Base-by-base conservation (phyloP, 53 echinoderm and acorn worm genomes). In the Zoroaster sp. region DNA sequence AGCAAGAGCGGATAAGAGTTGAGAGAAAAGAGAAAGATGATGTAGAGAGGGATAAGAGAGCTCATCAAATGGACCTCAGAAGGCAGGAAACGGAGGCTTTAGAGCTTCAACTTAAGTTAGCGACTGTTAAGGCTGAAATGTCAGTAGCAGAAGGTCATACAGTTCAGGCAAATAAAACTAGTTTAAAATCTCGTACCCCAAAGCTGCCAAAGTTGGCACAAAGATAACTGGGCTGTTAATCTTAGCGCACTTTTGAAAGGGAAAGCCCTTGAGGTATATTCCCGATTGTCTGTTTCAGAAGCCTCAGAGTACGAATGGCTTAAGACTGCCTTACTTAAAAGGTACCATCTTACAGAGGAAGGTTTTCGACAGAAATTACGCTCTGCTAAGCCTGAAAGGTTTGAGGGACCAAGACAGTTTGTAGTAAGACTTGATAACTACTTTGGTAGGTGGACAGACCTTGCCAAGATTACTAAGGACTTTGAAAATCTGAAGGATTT, bases 171-270 rank as follows among this genome's bases (percentile, higher is more conserved):
- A n/a, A n/a, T n/a, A n/a, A n/a, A n/a, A n/a, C n/a, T n/a, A n/a
- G n/a, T n/a, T n/a, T n/a, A n/a, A n/a, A n/a, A n/a, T n/a, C n/a
- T 14, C 18, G 4, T 10, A 36, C 74, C 35, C 73, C 87, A 31
- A 87, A 87, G 40, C 49, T 87, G 74, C 73, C 87, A 88, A 77
- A 65, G 67, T n/a, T 78, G 78, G 88, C 55, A 65, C 15, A 3
- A 28, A 18, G n/a, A 77, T 8, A 38, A 67, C 17, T 88, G 78
- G 78, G 78, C 88, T 35, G 42, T 68, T 30, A 69, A 25, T 68
- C 67, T 83, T 28, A 23, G 66, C 20, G 85, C 85, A 67, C 67
- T 59, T 21, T 83, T 83, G 25, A 38, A 69, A 37, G 44, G 85
- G 8, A 31, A 66, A 12, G 85, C 77, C 28, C 44, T 88, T 15